Evolutionary conservation across 64 coral and sea anemone genomes (phyloP), one percentile per base, ranked within the genome.

Genomic region (Exaiptasia diaphana): DNA sequence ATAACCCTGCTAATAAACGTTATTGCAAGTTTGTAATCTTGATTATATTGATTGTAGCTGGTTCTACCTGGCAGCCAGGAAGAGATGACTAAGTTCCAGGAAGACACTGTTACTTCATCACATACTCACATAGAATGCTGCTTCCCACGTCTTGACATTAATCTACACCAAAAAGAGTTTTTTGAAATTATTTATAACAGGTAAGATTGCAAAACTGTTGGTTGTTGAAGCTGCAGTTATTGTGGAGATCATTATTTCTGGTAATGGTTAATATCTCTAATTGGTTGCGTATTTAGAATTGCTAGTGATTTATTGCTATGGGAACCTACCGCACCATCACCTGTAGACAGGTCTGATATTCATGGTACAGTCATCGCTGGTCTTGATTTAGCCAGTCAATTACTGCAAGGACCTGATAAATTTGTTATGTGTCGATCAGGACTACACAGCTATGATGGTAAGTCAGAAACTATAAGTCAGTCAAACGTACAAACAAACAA

Each of bases 101-200:
- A 89, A 24, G 90, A 99, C 24, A 93, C 90, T n/a, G 82, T 85
- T 40, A 41, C 80, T 7, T 81, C 85, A 12, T 93, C 95, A 21
- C 91, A 93, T 55, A 42, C 88, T 62, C 95, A 93, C 29, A 84
- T 99, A 20, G 90, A 99, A 60, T 89, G 85, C 45, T 83, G 73
- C 15, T 89, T 99, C 57, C 89, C 95, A 33, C 74, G 50, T 71
- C 59, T 99, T 5, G 95, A 99, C 68, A 81, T 99, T 18, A 99
- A 99, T 46, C 74, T 99, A 35, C 95, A 99, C 57, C 73, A 83
- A 1, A 83, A 84, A 29, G 74, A 92, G 6, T 71, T 99, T 29
- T 99, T 99, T 86, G 95, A 99, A 52, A 71, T 87, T 37, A 89
- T 99, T 61, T 99, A 99, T 65, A 99, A 99, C 79, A 97, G 93